Percentiles rank a stretch among this genome's conserved stretches.
Evolutionary conservation across 2,888 invertebrate genomes (phyloP).

Genomic region (Melitaea athalia): DNA sequence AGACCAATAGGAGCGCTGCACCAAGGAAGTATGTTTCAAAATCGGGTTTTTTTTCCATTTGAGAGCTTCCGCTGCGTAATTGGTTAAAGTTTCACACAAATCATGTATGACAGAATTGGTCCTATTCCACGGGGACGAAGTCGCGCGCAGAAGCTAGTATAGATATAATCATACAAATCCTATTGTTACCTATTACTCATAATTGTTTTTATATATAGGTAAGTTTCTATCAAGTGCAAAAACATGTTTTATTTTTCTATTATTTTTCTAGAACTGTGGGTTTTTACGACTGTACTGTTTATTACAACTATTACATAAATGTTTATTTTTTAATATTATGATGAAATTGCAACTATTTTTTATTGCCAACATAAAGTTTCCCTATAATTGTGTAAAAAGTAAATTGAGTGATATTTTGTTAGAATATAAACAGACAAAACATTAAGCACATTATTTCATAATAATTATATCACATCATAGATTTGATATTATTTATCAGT

Average conservation of each 20-base stretch:
- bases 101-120: too few species aligned
- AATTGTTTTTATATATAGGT: background rate
- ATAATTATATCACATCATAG: slow-evolving; percentile 33
- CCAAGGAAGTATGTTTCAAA: too few species aligned
- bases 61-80: too few species aligned
- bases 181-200: background rate
- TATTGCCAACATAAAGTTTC: background rate
- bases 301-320: background rate
- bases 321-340: background rate
- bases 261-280: background rate
- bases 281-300: background rate
- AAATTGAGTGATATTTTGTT: background rate
- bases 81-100: too few species aligned
- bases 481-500: slow-evolving; percentile 29
- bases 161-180: background rate
- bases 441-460: background rate
- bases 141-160: too few species aligned
- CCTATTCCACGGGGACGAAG: too few species aligned
- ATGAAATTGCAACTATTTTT: background rate
- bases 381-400: background rate
- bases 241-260: background rate
- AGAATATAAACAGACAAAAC: too few species aligned
- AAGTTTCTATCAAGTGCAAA: background rate
- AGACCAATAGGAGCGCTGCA: too few species aligned
- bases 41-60: too few species aligned